Evolutionary conservation across 2,797 vertebrate genomes (phyloP).

Genomic region (Macropodus opercularis): DNA sequence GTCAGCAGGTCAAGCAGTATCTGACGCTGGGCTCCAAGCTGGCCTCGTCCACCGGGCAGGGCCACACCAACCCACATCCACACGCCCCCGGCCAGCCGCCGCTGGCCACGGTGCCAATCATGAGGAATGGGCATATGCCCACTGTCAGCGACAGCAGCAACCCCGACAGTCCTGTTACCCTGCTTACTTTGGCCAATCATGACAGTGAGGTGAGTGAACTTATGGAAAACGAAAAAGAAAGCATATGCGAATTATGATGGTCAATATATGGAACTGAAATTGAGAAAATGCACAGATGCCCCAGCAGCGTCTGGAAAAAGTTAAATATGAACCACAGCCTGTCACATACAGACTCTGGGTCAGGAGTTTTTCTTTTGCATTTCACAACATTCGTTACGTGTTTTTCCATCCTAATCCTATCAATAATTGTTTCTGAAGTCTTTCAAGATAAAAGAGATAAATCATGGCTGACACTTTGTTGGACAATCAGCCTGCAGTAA

Average conservation of each 20-base stretch:
- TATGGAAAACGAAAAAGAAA: conserved; percentile 16
- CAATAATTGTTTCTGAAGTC: not conserved
- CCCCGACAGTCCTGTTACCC: conserved; percentile 82
- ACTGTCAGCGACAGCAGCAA: conserved; percentile 78
- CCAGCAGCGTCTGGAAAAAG: not conserved
- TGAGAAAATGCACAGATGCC: conserved; percentile 9
- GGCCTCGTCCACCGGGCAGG: conserved; percentile 75
- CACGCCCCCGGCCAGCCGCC: conserved; percentile 79
- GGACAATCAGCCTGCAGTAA: conserved; percentile 6
- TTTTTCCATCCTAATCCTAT: conserved; percentile 31
- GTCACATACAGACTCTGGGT: conserved; percentile 10
- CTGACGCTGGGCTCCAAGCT: conserved; percentile 89
- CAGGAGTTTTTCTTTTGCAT: conserved; percentile 42
- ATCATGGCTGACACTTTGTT: conserved; percentile 49
- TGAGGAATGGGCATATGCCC: conserved; percentile 85
- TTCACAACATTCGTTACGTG: conserved; percentile 34
- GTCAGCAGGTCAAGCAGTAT: conserved; percentile 92
- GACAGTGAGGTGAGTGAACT: conserved; percentile 85
- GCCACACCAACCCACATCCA: conserved; percentile 77
- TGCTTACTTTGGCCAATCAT: conserved; percentile 85
- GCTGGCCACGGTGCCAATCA: conserved; percentile 76
- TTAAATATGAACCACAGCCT: conserved; percentile 30
- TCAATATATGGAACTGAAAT: conserved; percentile 62
- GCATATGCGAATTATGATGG: not conserved
- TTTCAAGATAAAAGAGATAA: conserved; percentile 30